Evolutionary conservation across 2,888 invertebrate genomes (phyloP).

Genomic region (Graphium colonna): DNA sequence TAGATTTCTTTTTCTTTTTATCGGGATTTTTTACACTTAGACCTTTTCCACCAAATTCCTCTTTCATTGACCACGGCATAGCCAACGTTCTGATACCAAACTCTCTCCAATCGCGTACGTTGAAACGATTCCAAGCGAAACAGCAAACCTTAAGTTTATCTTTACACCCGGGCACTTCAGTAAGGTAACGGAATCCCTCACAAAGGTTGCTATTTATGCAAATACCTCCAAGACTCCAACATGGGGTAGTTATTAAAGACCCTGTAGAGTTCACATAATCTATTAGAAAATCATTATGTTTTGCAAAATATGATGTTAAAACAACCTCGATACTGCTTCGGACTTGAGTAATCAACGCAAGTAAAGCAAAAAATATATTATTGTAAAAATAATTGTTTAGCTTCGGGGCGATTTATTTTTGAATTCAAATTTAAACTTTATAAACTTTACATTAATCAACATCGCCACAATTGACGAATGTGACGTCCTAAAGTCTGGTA

Average conservation of each 20-base stretch:
- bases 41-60: conserved; percentile 53
- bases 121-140: conserved; percentile 57
- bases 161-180: conserved; percentile 60
- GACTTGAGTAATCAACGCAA: too few relatives aligned
- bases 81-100: conserved; percentile 42
- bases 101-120: conserved; percentile 45
- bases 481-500: too few relatives aligned
- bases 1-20: conserved; percentile 23
- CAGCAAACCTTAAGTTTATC: conserved; percentile 59
- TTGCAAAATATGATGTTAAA: too few relatives aligned
- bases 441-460: too few relatives aligned
- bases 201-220: conserved; percentile 58
- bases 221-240: conserved; percentile 61
- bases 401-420: too few relatives aligned
- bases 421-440: too few relatives aligned
- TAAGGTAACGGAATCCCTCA: conserved; percentile 41
- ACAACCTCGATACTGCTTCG: too few relatives aligned
- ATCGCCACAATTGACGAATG: too few relatives aligned
- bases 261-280: conserved; percentile 37
- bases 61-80: conserved; percentile 47
- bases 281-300: too few relatives aligned
- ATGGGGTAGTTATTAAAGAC: conserved; percentile 55
- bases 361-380: too few relatives aligned
- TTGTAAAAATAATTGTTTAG: too few relatives aligned
- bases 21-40: conserved; percentile 28